Evolutionary conservation across 2,888 invertebrate genomes (phyloP).

Genomic region (Nowickia ferox): DNA sequence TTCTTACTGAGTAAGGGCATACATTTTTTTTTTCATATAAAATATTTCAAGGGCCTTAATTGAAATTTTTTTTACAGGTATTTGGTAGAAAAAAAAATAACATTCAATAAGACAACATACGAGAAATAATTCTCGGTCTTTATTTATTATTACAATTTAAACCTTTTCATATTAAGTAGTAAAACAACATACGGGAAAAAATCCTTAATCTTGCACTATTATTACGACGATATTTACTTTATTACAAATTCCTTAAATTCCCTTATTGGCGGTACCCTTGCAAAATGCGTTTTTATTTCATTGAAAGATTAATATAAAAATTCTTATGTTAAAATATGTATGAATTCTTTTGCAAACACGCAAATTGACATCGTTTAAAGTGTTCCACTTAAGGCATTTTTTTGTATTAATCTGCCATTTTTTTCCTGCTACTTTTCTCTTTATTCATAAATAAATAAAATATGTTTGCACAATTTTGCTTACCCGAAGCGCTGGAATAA

Average conservation of each 20-base stretch:
- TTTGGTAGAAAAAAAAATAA: no score
- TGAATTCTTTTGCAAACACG: conserved; percentile 55
- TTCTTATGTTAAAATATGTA: conserved; percentile 54
- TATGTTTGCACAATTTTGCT: not conserved
- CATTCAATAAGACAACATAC: no score
- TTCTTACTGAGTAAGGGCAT: no score
- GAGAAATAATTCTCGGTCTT: not conserved
- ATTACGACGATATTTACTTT: not conserved
- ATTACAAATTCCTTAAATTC: not conserved
- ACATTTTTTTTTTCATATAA: no score
- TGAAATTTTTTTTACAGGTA: no score
- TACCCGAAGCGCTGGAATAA: conserved; percentile 17
- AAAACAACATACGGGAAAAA: not conserved
- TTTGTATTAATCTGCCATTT: not conserved
- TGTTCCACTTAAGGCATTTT: conserved; percentile 62
- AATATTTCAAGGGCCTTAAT: no score
- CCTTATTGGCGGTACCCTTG: not conserved
- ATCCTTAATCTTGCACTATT: not conserved
- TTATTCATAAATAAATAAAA: not conserved
- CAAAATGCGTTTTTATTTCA: not conserved
- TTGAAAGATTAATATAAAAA: conserved; percentile 19
- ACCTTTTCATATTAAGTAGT: not conserved
- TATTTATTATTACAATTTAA: no score
- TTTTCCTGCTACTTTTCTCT: not conserved
- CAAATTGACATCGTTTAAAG: conserved; percentile 69